Base-by-base conservation (phyloP, 2,797 vertebrate species). In the Epinephelus malabaricus region DNA sequence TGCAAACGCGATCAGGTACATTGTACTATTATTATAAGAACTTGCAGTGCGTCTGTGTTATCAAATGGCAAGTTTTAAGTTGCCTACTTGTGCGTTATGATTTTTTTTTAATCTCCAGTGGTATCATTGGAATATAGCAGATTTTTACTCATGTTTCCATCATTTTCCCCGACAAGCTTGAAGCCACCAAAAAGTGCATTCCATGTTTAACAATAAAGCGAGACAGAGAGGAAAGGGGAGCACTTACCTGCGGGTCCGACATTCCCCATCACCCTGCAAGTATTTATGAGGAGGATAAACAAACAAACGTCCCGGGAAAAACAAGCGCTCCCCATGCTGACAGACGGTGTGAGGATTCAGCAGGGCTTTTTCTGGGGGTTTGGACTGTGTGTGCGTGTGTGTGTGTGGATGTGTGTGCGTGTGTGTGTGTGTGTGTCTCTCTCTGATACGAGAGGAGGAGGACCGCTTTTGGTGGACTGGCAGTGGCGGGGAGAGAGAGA, bases 211-310 rank as follows among this genome's bases (percentile, higher is more conserved):
- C 64, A 71, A 76, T 38, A 67, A 71, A 76, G 70, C 12, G 6
- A 80, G 62, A 53, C 59, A n/a, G 68, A 82, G 75, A 83, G 73
- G 63, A 80, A 74, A 86, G 51, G 79, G 71, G 67, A 69, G 86
- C 62, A 79, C 96, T 97, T 97, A 98, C 98, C 97, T 98, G 97
- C 90, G 78, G 92, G 92, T 89, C 95, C 97, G 91, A 90, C 95
- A 95, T 96, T 95, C 89, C 94, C 95, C 89, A 96, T 96, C 89
- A 96, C 92, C 92, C 94, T 92, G 93, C 94, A 94, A 90, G 92
- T 94, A 93, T 94, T 94, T 89, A 96, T 94, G 93, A 97, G 93
- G 79, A 96, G 94, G 85, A 97, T 87, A 89, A 97, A 94, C 95
- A 97, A 92, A 92, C 94, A 97, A 85, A 96, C 93, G 94, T 95